Base-by-base conservation (phyloP, 2,888 invertebrate genomes). In the Drepanosiphum platanoidis region DNA sequence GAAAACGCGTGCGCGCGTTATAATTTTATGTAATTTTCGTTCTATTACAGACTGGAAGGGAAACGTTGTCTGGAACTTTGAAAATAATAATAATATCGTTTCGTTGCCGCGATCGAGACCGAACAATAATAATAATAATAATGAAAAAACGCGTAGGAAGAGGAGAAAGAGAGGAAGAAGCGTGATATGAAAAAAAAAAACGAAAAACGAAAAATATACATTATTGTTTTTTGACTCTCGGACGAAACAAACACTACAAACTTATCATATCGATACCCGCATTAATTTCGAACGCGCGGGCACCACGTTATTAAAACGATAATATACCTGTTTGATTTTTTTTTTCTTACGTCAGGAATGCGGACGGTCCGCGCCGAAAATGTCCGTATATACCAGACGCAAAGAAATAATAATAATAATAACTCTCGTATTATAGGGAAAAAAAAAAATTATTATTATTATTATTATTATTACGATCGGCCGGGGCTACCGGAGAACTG, bases 401-500 rank as follows among this genome's bases (percentile, higher is more conserved):
- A 46, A 27, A 68, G 61, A 27, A 27, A 70, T 34, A 70, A 70
- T 71, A 80, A 80, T 27, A 81, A 71, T 81, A 81, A 70, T 52
- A 70, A 81, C 80, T 71, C 58, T 58, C 27, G 80, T 71, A 58
- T 81, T 30, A 22, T n/a, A n/a, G n/a, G n/a, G 32, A 32, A 34
- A n/a, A 36, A n/a, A 80, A 80, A 58, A 70, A 39, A 66, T 58
- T 58, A 66, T 66, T 32, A 74, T 46, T 22, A 74, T 83, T 27
- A 75, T 82, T 82, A 64, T 64, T 61, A 74, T 64, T 74, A 66
- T 36, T 74, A 75, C 68, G 71, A 84, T 64, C 46, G 64, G n/a
- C 42, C 75, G 75, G 66, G 64, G 83, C 83, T 84, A 84, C 83
- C 68, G 82, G 64, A 74, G 64, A 74, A 64, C 52, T 39, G 74